Evolutionary conservation across 2,797 vertebrate genomes (phyloP).

Genomic region (Tamandua tetradactyla): DNA sequence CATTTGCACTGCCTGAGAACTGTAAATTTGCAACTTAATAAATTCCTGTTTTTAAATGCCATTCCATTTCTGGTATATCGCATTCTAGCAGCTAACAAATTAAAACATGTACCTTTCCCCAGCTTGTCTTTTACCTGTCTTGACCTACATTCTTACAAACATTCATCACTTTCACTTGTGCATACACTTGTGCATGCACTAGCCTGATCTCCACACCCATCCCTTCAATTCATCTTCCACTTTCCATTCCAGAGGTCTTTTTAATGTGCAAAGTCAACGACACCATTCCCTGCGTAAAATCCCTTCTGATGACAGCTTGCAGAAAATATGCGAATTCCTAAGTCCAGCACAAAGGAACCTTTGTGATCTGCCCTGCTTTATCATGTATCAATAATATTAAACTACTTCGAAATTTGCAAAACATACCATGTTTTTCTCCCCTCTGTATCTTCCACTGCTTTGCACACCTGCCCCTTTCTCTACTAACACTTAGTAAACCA

Average conservation of each 20-base stretch:
- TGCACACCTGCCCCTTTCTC: not conserved
- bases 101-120: no score
- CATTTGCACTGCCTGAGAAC: no score
- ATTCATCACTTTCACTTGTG: not conserved
- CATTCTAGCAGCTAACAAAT: no score
- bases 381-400: not conserved
- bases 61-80: no score
- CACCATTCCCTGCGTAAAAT: not conserved
- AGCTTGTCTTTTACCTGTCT: not conserved
- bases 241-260: not conserved
- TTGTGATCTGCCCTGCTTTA: not conserved
- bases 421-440: not conserved
- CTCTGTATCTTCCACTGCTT: not conserved
- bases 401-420: not conserved
- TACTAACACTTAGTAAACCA: not conserved
- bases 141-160: not conserved
- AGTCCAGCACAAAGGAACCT: not conserved
- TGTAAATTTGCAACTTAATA: no score
- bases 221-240: not conserved
- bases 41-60: no score
- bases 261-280: not conserved
- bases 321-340: not conserved
- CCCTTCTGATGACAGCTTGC: not conserved
- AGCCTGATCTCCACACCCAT: not conserved
- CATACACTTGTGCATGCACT: not conserved